Evolutionary conservation across 2,888 invertebrate species (phyloP), one percentile per base, ranked within the genome.

Genomic region (Enchytraeus crypticus): DNA sequence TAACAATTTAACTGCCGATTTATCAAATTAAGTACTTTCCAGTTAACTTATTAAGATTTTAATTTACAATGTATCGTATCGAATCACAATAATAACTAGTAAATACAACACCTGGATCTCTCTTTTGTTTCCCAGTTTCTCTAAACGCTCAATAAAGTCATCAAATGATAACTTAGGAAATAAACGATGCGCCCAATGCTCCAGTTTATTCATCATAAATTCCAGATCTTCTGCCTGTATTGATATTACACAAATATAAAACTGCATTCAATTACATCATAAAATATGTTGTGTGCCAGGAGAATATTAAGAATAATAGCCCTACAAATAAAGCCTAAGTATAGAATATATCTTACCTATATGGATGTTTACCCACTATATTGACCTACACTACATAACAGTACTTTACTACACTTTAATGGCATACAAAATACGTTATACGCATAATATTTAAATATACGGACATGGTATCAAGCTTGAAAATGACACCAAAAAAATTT

Each of bases 181-280:
- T 67, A 97, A 80, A 55, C 93, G 83, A 79, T 95, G 92, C 0
- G 88, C 88, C 96, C 96, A 97, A 74, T 95, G 91, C 72, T 95
- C 90, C 59, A 95, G 76, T 61, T 85, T 86, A 59, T 87, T 86
- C 81, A 97, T 83, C 0, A 95, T 81, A 64, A 85, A 78, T 70
- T 88, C 85, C 45, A 97, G 80, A 79, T 96, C 93, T 56, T 86
- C 83, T 68, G 85, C 86, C 79, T 95, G 63, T 18, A 47, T 4
- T 3, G 0, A 3, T 26, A 45, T 51, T 3, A 47, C 26, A 53
- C 14, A 54, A 53, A 21, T 18, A 5, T 38, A 23, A 51, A n/a
- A n/a, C n/a, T n/a, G n/a, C n/a, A n/a, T n/a, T n/a, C n/a, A 8
- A 18, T 14, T 49, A 18, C 8, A 21, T 18, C 11, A 49, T 8